Evolutionary conservation across 1,140 invertebrate species (phyloP).

Genomic region (Globodera ellingtonae): DNA sequence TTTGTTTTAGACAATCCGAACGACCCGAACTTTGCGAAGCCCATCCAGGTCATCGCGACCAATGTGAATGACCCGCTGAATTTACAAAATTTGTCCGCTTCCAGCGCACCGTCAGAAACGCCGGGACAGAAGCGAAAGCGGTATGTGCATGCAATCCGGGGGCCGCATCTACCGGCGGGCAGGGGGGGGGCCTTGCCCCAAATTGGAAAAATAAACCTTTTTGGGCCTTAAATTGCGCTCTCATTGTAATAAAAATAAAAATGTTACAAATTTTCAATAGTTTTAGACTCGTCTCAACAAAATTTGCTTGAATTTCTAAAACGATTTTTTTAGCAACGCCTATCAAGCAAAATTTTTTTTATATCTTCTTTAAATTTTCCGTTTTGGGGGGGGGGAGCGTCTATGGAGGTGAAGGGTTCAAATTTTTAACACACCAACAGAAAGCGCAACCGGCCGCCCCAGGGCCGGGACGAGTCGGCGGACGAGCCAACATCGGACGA

Average conservation of each 20-base stretch:
- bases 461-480: not conserved
- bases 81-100: constrained; percentile 33
- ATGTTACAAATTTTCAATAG: no score
- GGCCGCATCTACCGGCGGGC: no score
- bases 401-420: not conserved
- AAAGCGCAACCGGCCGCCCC: not conserved
- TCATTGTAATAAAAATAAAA: not conserved
- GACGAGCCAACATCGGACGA: not conserved
- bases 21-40: constrained; percentile 1
- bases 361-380: no score
- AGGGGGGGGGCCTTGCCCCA: no score
- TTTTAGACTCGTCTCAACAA: no score
- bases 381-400: no score
- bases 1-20: constrained; percentile 9
- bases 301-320: no score
- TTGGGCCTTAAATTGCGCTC: not conserved
- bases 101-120: constrained; percentile 4
- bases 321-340: no score
- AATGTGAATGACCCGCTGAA: constrained; percentile 41
- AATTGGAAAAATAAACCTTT: not conserved
- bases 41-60: not conserved
- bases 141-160: not conserved
- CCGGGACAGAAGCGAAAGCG: not conserved
- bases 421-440: not conserved
- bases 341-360: no score